phyloP scores from a whole-genome alignment of 53 echinoderm and acorn worm genomes.

The Astropecten irregularis region DNA sequence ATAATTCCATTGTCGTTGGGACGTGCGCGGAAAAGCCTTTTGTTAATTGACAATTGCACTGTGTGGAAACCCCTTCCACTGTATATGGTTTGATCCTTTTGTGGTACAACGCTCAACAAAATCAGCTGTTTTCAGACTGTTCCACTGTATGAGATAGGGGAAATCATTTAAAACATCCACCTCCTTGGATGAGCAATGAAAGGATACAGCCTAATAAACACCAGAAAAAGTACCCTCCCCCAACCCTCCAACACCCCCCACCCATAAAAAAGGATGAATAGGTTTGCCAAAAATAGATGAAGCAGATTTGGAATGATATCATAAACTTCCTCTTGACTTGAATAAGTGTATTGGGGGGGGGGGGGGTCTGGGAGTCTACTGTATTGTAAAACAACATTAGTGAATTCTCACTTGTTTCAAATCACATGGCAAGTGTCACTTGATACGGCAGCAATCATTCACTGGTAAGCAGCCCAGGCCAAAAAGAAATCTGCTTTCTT shows the following conservation, averaged over 20 bases:
- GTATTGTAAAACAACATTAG: too few relatives aligned
- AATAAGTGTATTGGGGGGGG: background rate
- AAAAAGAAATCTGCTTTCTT: too few relatives aligned
- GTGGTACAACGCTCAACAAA: background rate
- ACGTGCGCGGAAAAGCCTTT: background rate
- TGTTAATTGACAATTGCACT: background rate
- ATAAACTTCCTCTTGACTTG: background rate
- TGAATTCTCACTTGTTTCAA: too few relatives aligned
- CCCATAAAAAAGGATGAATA: background rate
- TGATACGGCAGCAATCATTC: too few relatives aligned
- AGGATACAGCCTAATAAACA: too few relatives aligned
- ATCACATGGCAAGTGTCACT: too few relatives aligned
- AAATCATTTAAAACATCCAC: background rate
- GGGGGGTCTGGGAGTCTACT: too few relatives aligned
- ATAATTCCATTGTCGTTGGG: background rate
- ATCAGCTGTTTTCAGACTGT: background rate
- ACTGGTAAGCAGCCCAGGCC: too few relatives aligned
- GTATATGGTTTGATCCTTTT: background rate
- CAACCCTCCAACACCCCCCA: background rate
- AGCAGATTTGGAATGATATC: background rate
- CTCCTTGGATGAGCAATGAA: background rate
- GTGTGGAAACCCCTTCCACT: background rate
- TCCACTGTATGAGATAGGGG: background rate
- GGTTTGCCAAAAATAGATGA: background rate
- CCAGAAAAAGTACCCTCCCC: too few relatives aligned